Evolutionary conservation across 2,888 invertebrate species (phyloP).

Genomic region (Lacanobia wlatinum): DNA sequence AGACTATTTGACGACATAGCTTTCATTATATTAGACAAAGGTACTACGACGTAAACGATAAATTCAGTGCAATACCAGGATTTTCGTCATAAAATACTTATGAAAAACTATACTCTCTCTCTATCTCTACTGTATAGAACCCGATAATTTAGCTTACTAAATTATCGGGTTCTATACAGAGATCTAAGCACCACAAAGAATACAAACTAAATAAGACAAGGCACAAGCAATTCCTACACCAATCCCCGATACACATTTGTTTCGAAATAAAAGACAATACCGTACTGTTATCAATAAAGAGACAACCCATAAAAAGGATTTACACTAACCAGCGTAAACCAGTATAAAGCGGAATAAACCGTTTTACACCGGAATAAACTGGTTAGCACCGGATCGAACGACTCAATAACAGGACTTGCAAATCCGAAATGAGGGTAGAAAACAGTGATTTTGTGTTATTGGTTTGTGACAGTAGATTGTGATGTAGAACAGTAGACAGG

Average conservation of each 20-base stretch:
- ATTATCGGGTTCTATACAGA: no score
- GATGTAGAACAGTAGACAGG: no score
- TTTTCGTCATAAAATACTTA: no score
- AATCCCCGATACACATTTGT: slow-evolving; percentile 3
- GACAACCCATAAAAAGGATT: slow-evolving; percentile 62
- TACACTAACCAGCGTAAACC: slow-evolving; percentile 60
- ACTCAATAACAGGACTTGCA: slow-evolving; percentile 67
- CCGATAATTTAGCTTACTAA: no score
- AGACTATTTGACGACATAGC: no score
- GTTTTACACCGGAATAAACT: slow-evolving; percentile 38
- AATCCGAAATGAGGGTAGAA: slow-evolving; percentile 56
- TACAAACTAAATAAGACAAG: not conserved
- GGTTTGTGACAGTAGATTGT: slow-evolving; percentile 3
- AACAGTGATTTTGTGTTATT: slow-evolving; percentile 54
- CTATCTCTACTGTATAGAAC: no score
- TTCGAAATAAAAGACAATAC: slow-evolving; percentile 38
- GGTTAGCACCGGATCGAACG: slow-evolving; percentile 62
- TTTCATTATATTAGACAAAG: no score
- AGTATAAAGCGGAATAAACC: slow-evolving; percentile 51
- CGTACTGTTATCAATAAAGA: slow-evolving; percentile 55
- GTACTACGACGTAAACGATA: no score
- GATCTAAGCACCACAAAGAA: not conserved
- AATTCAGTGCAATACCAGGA: no score
- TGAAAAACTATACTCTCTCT: no score
- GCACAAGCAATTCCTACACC: not conserved